These are phyloP conservation scores for Knipowitschia caucasica DNA, from an alignment of 2,797 vertebrate species.

Conservation along the genomic window DNA sequence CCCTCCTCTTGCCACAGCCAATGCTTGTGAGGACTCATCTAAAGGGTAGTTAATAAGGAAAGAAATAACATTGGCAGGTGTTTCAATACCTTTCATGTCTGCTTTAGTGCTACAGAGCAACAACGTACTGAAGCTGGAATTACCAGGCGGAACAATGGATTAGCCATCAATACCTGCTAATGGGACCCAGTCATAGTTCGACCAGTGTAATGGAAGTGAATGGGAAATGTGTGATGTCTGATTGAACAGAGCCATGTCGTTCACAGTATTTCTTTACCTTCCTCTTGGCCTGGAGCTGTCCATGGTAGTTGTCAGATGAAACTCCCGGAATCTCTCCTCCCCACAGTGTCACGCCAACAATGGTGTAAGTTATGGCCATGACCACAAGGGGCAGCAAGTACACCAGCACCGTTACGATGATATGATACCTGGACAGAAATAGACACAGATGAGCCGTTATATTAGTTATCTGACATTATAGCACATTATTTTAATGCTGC, in stretches of 20 bases:
- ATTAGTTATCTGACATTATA: too few relatives aligned
- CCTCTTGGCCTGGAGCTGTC: slow-evolving; percentile 92
- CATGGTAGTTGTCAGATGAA: slow-evolving; percentile 91
- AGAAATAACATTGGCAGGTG: not conserved
- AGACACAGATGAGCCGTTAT: not conserved
- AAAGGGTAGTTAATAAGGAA: not conserved
- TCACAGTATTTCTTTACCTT: slow-evolving; percentile 86
- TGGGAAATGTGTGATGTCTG: too few relatives aligned
- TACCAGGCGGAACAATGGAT: not conserved
- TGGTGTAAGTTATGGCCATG: slow-evolving; percentile 94
- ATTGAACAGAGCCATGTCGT: too few relatives aligned
- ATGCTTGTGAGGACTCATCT: too few relatives aligned
- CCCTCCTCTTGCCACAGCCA: too few relatives aligned
- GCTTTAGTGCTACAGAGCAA: not conserved
- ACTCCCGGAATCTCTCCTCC: slow-evolving; percentile 95
- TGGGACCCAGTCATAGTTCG: too few relatives aligned
- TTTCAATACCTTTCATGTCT: not conserved
- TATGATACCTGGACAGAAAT: slow-evolving; percentile 81
- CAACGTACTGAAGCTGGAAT: not conserved
- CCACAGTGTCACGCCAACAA: slow-evolving; percentile 94
- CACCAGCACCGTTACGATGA: slow-evolving; percentile 87
- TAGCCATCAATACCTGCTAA: not conserved
- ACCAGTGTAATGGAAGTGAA: too few relatives aligned
- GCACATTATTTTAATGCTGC: not conserved
- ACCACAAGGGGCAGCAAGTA: slow-evolving; percentile 90